Base-by-base conservation (phyloP, 2,888 invertebrate genomes). In the Tetragonula carbonaria region DNA sequence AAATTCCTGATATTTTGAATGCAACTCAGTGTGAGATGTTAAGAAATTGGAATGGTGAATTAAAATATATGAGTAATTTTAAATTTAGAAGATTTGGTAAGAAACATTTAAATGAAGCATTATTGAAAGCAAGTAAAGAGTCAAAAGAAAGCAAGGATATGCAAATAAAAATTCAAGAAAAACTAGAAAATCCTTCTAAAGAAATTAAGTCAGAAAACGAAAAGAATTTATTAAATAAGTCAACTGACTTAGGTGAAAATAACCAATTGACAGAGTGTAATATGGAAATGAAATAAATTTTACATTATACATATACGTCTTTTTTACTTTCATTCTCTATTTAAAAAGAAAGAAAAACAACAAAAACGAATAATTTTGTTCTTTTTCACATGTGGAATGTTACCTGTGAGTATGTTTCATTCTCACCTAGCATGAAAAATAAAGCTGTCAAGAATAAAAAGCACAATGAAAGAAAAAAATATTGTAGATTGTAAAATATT, bases 1-100 rank as follows among this genome's bases (percentile, higher is more conserved):
- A 98, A 96, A 96, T 97, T 91, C 97, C 97, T 2, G 96, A 97
- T 93, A 94, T 97, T 79, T 93, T 96, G 90, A 96, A 96, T 92
- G 92, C 94, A 4, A 94, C 95, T 51, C 96, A 97, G 92, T 95
- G 97, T 89, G 93, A 95, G 76, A 95, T 96, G 76, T 94, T 97
- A 74, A 95, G 94, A 88, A 95, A 95, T 38, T 97, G 97, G 97
- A 96, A 96, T 92, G 97, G 97, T 16, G 97, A 97, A 93, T 94
- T 97, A 38, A 95, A 96, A 85, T 96, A 95, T 92, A 90, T 97
- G 73, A 96, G 96, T 83, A 96, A 97, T 92, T 96, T 97, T 82
- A 96, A 96, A 92, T 94, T 97, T 70, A 95, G 95, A 91, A 95
- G 96, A 91, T 96, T 96, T 91, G 95, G 95, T 83, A 95, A 94